Evolutionary conservation across 2,797 vertebrate species (phyloP), one percentile per base, ranked within the genome.

Genomic region (Momotus momota): DNA sequence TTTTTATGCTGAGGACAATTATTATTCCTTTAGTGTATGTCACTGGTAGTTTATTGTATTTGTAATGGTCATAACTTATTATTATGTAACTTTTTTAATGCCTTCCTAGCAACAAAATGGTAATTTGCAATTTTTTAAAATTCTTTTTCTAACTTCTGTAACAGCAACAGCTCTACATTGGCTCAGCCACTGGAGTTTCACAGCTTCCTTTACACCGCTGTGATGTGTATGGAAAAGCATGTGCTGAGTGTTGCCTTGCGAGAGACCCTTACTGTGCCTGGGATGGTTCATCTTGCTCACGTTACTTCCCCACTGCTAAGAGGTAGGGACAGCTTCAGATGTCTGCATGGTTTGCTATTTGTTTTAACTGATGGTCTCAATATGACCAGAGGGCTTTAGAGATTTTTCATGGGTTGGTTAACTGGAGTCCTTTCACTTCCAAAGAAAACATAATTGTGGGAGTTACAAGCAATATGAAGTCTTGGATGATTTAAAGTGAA

Each of bases 261-360:
- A 98, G 99, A 87, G 99, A 99, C 96, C 99, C 99, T 27, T 99
- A 99, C 97, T 99, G 99, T 62, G 99, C 99, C 92, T 99, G 99
- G 99, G 99, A 99, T 29, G 99, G 99, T 72, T 98, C 98, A 0
- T 98, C 99, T 40, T 99, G 99, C 96, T 99, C 99, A 55, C 98
- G 99, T 97, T 99, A 99, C 97, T 99, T 99, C 89, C 99, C 99
- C 75, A 99, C 99, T 93, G 99, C 99, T 51, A 99, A 99, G 96
- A 99, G 99, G 99, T 99, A 98, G 87, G 97, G 81, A 38, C 64
- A 55, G 22, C 46, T 58, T 58, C 84, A 54, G 54, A 65, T 66
- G 61, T 80, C 85, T 89, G 41, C 40, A 29, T 49, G 55, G 14
- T 33, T 91, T 89, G 11, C 45, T 86, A 2, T 72, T 93, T 87